A percentile compares a stretch with the other conserved stretches of the same genome.
phyloP scores from a whole-genome alignment of 2,797 vertebrate genomes.

The Amblyopsis hoosieri region DNA sequence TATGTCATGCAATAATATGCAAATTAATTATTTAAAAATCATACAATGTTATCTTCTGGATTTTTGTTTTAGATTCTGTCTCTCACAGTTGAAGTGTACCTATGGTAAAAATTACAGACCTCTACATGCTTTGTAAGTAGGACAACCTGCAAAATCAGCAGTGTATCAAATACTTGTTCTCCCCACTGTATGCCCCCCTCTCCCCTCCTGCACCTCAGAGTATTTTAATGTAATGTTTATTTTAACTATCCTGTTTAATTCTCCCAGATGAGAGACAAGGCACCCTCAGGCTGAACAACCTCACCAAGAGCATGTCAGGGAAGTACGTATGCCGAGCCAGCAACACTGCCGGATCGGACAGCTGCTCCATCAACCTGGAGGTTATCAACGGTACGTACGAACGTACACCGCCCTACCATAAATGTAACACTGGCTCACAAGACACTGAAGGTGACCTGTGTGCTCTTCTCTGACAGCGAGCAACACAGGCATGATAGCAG shows the following conservation, averaged over 20 bases:
- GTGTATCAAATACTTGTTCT: too few species aligned
- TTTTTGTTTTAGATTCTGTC: too few species aligned
- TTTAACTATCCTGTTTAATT: constrained; percentile 2
- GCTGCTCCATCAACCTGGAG: constrained; percentile 89
- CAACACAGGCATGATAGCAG: constrained; percentile 81
- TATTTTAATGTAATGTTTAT: too few species aligned
- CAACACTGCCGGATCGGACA: constrained; percentile 84
- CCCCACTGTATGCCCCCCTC: too few species aligned
- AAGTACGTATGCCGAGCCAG: constrained; percentile 86
- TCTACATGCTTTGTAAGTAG: too few species aligned
- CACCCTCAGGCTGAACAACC: constrained; percentile 87
- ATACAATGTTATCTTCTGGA: too few species aligned
- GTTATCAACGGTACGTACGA: constrained; percentile 90
- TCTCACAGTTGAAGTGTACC: too few species aligned
- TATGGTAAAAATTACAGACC: too few species aligned
- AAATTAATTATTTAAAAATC: too few species aligned
- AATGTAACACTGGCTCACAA: background rate
- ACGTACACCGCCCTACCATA: constrained; percentile 54
- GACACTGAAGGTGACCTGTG: background rate
- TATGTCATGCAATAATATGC: too few species aligned
- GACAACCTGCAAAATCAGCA: too few species aligned
- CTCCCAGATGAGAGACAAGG: constrained; percentile 82
- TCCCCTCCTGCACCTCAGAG: too few species aligned
- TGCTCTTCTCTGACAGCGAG: constrained; percentile 67
- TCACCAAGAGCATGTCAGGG: constrained; percentile 88